Evolutionary conservation across 2,113 vertebrate species (phyloP), one percentile per base, ranked within the genome.

Genomic region (Gulo gulo): DNA sequence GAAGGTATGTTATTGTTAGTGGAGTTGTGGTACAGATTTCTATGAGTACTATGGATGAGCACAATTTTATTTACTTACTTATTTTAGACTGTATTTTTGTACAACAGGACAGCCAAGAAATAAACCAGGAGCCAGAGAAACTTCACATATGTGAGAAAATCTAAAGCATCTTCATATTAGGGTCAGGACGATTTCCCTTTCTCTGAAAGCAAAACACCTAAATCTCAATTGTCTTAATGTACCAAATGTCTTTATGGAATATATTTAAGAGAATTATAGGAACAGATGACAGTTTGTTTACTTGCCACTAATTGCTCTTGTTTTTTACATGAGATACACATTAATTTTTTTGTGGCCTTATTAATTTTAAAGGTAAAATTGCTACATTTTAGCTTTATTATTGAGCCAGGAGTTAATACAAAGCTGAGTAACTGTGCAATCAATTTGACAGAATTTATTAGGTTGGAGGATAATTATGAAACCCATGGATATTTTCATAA

Each of bases 401-500:
- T 55, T 65, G 36, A 52, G 11, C 59, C 76, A 88, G 57, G 42
- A 95, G 34, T 87, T 81, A 94, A 88, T 47, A 89, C 29, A 88
- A 18, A 95, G 74, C 36, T 96, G 61, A 11, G 2, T 73, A 73
- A 85, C 69, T 71, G 7, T 59, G 39, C 3, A 90, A 71, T 95
- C 39, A 94, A 55, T 81, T 76, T 88, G 73, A 84, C 78, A 93
- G 74, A 88, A 83, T 86, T 95, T 89, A 73, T 91, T 24, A 92
- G 69, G 29, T 65, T 91, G 24, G 29, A 95, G 34, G 63, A 50
- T 93, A 94, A 86, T 92, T 92, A 91, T 81, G 31, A 88, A 83
- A 83, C 31, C 31, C 52, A 74, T 76, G 94, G 47, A 65, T 84
- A 90, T 95, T 95, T 97, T 92, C 34, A 90, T 92, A 88, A 97